These are phyloP conservation scores for Lycocerus yunnanus DNA, from an alignment of 2,888 invertebrate genomes.

Conservation along the genomic window DNA sequence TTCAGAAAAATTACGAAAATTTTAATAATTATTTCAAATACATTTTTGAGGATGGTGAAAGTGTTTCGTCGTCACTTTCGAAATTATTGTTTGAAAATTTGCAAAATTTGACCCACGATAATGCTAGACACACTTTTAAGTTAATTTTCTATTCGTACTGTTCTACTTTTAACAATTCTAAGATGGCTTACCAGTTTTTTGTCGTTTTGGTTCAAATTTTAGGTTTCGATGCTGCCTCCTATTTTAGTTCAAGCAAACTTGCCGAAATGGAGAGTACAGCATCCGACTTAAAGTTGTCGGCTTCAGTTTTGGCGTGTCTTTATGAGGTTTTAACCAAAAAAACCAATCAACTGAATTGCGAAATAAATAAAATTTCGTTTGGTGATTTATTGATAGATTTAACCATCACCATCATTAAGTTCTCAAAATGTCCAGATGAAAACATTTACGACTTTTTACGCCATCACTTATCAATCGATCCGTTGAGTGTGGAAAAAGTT, in stretches of 20 bases:
- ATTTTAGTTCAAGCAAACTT: slow-evolving; percentile 34
- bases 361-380: slow-evolving; percentile 41
- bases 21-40: slow-evolving; percentile 36
- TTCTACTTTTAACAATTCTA: slow-evolving; percentile 36
- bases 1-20: slow-evolving; percentile 37
- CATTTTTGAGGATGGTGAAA: slow-evolving; percentile 33
- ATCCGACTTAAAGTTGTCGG: slow-evolving; percentile 35
- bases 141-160: slow-evolving; percentile 44
- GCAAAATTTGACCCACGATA: slow-evolving; percentile 18
- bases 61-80: slow-evolving; percentile 26
- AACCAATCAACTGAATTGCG: slow-evolving; percentile 34
- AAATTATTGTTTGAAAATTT: slow-evolving; percentile 40
- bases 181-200: slow-evolving; percentile 41
- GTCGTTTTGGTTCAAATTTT: slow-evolving; percentile 40
- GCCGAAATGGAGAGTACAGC: slow-evolving; percentile 21
- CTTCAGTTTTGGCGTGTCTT: slow-evolving; percentile 37
- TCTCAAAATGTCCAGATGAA: slow-evolving; percentile 36
- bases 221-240: slow-evolving; percentile 42
- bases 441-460: slow-evolving; percentile 43
- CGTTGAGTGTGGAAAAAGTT: slow-evolving; percentile 46
- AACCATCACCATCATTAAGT: slow-evolving; percentile 41
- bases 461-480: slow-evolving; percentile 45
- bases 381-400: slow-evolving; percentile 25
- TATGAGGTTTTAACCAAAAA: slow-evolving; percentile 21
- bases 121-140: slow-evolving; percentile 37